These are phyloP conservation scores for Acromyrmex echinatior DNA, from an alignment of 1,140 invertebrate genomes.

Conservation along the genomic window DNA sequence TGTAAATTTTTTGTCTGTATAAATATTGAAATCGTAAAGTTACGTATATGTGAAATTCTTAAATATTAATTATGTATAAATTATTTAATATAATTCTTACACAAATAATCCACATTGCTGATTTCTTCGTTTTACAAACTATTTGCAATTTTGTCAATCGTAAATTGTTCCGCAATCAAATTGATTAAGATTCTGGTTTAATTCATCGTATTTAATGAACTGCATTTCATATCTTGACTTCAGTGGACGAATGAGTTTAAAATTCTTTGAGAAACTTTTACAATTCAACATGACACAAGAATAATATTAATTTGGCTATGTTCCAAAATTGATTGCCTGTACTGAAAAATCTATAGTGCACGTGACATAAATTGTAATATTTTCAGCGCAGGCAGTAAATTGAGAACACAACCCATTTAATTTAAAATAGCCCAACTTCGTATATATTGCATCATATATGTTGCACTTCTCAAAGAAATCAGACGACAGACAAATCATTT, in stretches of 20 bases:
- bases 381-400: too few relatives aligned
- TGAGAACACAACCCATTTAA: too few relatives aligned
- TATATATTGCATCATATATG: too few relatives aligned
- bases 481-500: not conserved
- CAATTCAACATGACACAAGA: not conserved
- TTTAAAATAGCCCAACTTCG: slow-evolving; percentile 16
- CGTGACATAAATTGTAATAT: too few relatives aligned
- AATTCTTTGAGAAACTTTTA: not conserved
- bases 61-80: slow-evolving; percentile 27
- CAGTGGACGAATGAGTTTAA: not conserved
- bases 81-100: slow-evolving; percentile 60
- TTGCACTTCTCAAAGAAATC: not conserved
- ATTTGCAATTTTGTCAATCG: slow-evolving; percentile 1
- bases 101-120: slow-evolving; percentile 63
- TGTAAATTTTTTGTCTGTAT: not conserved
- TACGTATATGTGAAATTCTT: not conserved
- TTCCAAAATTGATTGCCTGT: too few relatives aligned
- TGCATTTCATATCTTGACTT: not conserved
- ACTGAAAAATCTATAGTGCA: too few relatives aligned
- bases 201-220: not conserved
- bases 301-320: not conserved
- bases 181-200: not conserved
- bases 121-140: not conserved
- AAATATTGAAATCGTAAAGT: slow-evolving; percentile 10
- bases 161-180: not conserved